Percentiles rank a stretch among this genome's conserved stretches.
Evolutionary conservation across 2,113 vertebrate species (phyloP).

Genomic region (Prietella phreatophila): DNA sequence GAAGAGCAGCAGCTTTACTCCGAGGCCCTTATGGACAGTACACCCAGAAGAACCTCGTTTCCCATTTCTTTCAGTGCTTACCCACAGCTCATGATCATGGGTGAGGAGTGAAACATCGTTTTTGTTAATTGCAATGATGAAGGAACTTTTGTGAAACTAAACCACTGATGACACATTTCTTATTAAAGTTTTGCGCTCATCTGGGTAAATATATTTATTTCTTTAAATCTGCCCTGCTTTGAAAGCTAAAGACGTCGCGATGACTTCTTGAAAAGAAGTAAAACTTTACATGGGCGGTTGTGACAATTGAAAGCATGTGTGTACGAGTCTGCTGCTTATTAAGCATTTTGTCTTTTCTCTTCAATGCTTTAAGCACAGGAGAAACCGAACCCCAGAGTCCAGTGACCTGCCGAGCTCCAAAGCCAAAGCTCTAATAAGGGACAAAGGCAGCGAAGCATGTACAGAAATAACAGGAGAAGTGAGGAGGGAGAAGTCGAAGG

Average conservation of each 20-base stretch:
- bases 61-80: neutral
- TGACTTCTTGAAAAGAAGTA: neutral
- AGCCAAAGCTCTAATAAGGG: slow-evolving; percentile 38
- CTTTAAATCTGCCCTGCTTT: neutral
- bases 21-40: neutral
- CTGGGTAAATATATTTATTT: neutral
- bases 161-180: neutral
- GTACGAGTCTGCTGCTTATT: neutral
- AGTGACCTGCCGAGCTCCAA: slow-evolving; percentile 10
- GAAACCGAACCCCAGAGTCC: neutral
- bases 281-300: neutral
- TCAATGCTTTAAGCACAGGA: neutral
- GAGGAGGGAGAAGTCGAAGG: slow-evolving; percentile 33
- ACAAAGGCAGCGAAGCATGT: slow-evolving; percentile 35
- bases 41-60: neutral
- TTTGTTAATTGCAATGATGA: neutral
- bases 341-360: slow-evolving; percentile 3
- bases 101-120: neutral
- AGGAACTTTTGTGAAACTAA: neutral
- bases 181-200: neutral
- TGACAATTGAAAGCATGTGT: neutral
- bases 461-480: slow-evolving; percentile 28
- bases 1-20: neutral
- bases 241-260: neutral
- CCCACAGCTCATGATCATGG: neutral